phyloP scores from a whole-genome alignment of 2,888 invertebrate species.

The Machimus atricapillus region DNA sequence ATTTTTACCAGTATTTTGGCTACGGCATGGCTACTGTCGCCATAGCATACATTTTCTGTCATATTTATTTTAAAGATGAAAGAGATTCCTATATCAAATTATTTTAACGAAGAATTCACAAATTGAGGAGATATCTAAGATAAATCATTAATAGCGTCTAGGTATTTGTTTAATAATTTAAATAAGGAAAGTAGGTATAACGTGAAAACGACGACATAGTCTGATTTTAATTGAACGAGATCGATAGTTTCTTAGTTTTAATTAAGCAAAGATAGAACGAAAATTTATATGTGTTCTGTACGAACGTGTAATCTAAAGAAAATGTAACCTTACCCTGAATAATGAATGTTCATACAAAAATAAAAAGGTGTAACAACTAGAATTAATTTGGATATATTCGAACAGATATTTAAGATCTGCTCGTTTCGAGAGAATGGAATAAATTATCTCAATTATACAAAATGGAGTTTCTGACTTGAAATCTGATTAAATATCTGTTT shows the following conservation, averaged over 20 bases:
- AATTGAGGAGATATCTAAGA: background rate
- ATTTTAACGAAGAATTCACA: background rate
- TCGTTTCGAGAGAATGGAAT: background rate
- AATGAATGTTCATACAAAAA: background rate
- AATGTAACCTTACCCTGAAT: background rate
- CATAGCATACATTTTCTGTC: no score
- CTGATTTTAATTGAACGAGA: no score
- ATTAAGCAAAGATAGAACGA: no score
- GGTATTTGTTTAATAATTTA: no score
- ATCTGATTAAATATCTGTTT: background rate
- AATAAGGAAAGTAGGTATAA: no score
- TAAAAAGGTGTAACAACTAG: background rate
- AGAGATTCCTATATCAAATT: background rate
- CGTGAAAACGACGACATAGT: no score
- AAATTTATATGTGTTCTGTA: background rate
- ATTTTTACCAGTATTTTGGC: no score
- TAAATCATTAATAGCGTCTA: background rate
- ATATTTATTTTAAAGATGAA: background rate
- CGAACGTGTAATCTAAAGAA: background rate
- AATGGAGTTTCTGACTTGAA: background rate
- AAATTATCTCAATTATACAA: background rate
- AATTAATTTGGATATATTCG: background rate
- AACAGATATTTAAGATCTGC: background rate
- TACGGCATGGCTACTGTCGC: no score
- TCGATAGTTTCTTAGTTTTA: no score